Evolutionary conservation across 1,140 invertebrate genomes (phyloP).

Genomic region (Magallana gigas): DNA sequence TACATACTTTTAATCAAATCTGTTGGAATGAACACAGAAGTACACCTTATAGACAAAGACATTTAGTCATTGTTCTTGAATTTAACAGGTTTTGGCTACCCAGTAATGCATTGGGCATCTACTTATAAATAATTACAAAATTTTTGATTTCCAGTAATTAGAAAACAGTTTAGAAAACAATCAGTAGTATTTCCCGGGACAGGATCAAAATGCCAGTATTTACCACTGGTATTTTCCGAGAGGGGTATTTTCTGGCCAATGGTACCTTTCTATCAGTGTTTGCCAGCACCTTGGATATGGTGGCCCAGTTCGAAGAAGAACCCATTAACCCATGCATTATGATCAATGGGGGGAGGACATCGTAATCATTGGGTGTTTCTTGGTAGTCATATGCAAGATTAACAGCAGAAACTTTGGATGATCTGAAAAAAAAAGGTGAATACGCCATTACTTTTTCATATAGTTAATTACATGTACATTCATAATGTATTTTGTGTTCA

Average conservation of each 20-base stretch:
- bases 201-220: neutral
- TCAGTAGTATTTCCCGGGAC: neutral
- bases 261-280: constrained; percentile 83
- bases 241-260: neutral
- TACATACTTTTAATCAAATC: too few species aligned
- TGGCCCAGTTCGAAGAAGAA: constrained; percentile 91
- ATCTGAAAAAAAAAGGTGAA: neutral
- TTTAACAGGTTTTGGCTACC: too few species aligned
- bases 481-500: too few species aligned
- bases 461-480: too few species aligned
- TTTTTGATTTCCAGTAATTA: too few species aligned
- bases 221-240: neutral
- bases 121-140: too few species aligned
- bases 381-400: constrained; percentile 63
- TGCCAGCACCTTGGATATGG: constrained; percentile 87
- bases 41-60: too few species aligned
- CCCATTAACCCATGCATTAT: constrained; percentile 93
- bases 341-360: constrained; percentile 83
- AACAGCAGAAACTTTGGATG: constrained; percentile 33
- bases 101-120: too few species aligned
- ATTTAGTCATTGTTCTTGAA: too few species aligned
- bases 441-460: neutral
- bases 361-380: constrained; percentile 47
- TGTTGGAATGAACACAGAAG: too few species aligned
- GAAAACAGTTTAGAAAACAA: too few species aligned